Evolutionary conservation across 1,140 invertebrate species (phyloP), one percentile per base, ranked within the genome.

Genomic region (Aphelenchoides besseyi): DNA sequence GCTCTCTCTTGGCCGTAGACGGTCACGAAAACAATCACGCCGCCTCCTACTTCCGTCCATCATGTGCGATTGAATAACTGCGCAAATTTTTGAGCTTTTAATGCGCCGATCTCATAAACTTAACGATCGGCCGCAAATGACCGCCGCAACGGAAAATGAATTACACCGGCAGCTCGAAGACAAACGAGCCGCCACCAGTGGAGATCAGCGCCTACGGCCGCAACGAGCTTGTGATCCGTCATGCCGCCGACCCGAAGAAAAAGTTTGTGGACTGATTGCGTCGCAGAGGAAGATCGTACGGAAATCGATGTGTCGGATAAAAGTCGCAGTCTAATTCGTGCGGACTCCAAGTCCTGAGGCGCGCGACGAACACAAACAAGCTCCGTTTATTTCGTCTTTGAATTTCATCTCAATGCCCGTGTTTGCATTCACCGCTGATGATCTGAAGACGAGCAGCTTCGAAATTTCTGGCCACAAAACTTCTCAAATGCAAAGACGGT

Each of bases 351-450:
- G n/a, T n/a, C n/a, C n/a, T n/a, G n/a, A n/a, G n/a, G n/a, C n/a
- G n/a, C n/a, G n/a, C n/a, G n/a, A 23, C 23, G 41, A 48, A 48
- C 41, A 48, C 41, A 48, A 48, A 48, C 41, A 48, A 23, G 41
- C 41, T 48, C 41, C 41, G 41, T 48, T 48, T 48, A 48, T 48
- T 48, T 48, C 41, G 12, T 48, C 41, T 48, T 48, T 48, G 41
- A 12, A 16, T 48, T 48, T 48, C 41, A 23, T 23, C 41, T 48
- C 41, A 23, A 48, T 48, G 41, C 41, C 23, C 41, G 41, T 23
- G 41, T 23, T 16, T 16, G 41, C 41, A 23, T 12, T 23, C 41
- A 48, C 41, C 23, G 12, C 12, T 48, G 41, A 48, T 48, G n/a
- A n/a, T n/a, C n/a, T 48, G 41, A 48, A 23, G 41, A 16, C 41